Evolutionary conservation across 2,113 vertebrate genomes (phyloP).

Genomic region (Neoarius graeffei): DNA sequence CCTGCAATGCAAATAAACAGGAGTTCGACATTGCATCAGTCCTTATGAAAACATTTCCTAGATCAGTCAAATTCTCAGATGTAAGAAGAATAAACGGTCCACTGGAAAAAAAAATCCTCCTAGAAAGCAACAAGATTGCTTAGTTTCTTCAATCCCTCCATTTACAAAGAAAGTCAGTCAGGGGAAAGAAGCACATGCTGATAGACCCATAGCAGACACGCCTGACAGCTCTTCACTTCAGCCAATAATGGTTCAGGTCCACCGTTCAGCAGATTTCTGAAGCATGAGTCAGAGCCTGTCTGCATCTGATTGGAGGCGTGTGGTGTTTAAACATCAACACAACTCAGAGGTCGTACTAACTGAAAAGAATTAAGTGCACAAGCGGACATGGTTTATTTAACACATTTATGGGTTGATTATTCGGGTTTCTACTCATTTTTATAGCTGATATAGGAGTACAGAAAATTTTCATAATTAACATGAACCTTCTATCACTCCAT

Average conservation of each 20-base stretch:
- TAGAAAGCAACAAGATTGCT: background rate
- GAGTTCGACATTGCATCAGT: background rate
- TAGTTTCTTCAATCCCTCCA: background rate
- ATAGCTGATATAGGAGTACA: background rate
- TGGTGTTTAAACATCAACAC: constrained; percentile 51
- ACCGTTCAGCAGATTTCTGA: constrained; percentile 53
- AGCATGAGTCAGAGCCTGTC: constrained; percentile 55
- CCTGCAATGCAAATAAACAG: background rate
- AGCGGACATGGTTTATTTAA: background rate
- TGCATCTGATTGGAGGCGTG: constrained; percentile 47
- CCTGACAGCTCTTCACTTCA: constrained; percentile 58
- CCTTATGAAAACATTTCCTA: background rate
- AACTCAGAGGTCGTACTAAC: background rate
- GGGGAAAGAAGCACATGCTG: constrained; percentile 46
- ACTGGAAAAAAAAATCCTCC: background rate
- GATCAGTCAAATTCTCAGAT: background rate
- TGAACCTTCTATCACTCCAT: background rate
- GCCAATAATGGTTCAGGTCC: constrained; percentile 64
- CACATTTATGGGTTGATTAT: background rate
- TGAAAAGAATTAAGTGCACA: background rate
- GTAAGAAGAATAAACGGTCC: background rate
- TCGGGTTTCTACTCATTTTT: background rate
- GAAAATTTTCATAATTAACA: background rate
- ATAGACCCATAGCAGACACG: constrained; percentile 65
- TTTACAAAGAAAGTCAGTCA: constrained; percentile 20